phyloP scores from a whole-genome alignment of 2,888 invertebrate species.

The Drosophila kokeensis region DNA sequence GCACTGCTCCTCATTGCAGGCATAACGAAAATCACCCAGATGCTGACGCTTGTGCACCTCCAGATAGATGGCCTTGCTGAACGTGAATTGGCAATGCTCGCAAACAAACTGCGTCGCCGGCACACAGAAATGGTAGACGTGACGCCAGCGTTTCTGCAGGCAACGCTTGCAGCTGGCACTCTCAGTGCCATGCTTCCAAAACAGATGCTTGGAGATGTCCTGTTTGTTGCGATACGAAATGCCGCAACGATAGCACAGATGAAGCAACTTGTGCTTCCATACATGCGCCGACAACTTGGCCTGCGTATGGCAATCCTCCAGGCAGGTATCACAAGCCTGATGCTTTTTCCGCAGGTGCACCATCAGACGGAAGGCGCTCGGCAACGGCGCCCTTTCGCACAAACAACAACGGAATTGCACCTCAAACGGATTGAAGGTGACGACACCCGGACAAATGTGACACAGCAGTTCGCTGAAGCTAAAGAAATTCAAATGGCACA shows the following conservation, averaged over 20 bases:
- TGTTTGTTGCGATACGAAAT: conserved; percentile 95
- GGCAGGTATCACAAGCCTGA: conserved; percentile 94
- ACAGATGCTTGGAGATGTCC: conserved; percentile 94
- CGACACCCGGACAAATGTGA: conserved; percentile 92
- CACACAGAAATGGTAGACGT: conserved; percentile 95
- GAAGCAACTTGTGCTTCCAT: conserved; percentile 95
- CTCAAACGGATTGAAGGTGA: conserved; percentile 86
- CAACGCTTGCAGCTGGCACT: conserved; percentile 94
- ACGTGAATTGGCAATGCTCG: conserved; percentile 92
- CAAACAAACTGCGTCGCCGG: conserved; percentile 92
- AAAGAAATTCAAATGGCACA: conserved; percentile 95
- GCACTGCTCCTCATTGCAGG: conserved; percentile 90
- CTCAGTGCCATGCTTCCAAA: conserved; percentile 97
- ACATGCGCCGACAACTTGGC: conserved; percentile 92
- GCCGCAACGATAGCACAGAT: conserved; percentile 94
- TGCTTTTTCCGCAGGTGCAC: conserved; percentile 94
- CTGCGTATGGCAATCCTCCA: conserved; percentile 93
- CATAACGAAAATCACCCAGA: conserved; percentile 89
- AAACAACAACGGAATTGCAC: conserved; percentile 93
- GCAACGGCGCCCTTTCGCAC: conserved; percentile 91
- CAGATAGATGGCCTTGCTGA: conserved; percentile 91
- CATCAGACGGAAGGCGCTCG: conserved; percentile 95
- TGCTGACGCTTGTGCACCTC: conserved; percentile 94
- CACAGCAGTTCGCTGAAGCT: conserved; percentile 94
- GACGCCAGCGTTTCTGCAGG: conserved; percentile 95